These are phyloP conservation scores for Catocala fraxini DNA, from an alignment of 2,888 invertebrate genomes.

Conservation along the genomic window DNA sequence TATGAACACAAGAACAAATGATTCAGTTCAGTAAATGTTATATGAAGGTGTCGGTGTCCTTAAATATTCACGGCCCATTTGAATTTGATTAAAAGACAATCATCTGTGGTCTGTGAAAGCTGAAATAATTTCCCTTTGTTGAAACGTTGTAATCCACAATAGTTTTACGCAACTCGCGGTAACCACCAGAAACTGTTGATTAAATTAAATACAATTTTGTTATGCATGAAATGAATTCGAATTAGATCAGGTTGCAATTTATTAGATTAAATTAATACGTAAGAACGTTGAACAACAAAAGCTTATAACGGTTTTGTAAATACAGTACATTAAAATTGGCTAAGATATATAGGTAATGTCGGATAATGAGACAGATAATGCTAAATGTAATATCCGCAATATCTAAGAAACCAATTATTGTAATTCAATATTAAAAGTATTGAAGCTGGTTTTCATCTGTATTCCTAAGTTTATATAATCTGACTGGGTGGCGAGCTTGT, in stretches of 20 bases:
- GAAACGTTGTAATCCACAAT: conserved; percentile 38
- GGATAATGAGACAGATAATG: conserved; percentile 20
- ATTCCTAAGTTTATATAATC: too few species aligned
- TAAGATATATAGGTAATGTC: background rate
- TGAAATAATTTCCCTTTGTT: conserved; percentile 44
- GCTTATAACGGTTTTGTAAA: conserved; percentile 12
- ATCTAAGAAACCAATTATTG: too few species aligned
- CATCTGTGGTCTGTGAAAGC: conserved; percentile 53
- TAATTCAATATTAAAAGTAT: too few species aligned
- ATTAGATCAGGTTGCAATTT: conserved; percentile 7
- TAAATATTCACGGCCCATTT: conserved; percentile 43
- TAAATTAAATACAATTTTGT: conserved; percentile 22
- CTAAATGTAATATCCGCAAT: background rate
- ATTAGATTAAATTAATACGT: too few species aligned
- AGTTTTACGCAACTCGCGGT: conserved; percentile 28
- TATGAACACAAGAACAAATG: conserved; percentile 27
- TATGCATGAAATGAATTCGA: background rate
- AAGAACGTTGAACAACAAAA: too few species aligned
- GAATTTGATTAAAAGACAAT: conserved; percentile 47
- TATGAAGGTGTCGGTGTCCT: conserved; percentile 33
- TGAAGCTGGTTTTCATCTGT: too few species aligned
- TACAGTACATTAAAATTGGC: conserved; percentile 7
- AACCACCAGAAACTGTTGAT: conserved; percentile 20
- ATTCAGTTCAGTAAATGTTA: conserved; percentile 42
- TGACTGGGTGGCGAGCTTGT: too few species aligned